Percentiles rank a stretch among this genome's conserved stretches.
These are phyloP conservation scores for Sebastes matsubarae DNA, from an alignment of 2,797 vertebrate species.

Conservation along the genomic window DNA sequence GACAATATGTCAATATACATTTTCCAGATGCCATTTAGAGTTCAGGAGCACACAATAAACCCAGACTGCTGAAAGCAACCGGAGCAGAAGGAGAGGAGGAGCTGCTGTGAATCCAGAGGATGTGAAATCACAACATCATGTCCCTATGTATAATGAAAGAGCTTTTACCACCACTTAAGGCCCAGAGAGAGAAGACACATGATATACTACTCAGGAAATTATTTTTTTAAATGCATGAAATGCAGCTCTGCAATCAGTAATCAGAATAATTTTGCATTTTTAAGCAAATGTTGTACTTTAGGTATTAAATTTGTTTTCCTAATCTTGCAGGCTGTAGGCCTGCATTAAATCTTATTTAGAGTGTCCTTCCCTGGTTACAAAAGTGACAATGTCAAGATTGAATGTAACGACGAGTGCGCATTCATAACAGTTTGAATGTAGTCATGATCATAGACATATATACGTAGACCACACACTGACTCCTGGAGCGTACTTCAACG, in stretches of 20 bases:
- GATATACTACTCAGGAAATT: neutral
- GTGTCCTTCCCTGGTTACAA: neutral
- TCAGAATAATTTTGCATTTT: neutral
- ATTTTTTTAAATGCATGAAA: neutral
- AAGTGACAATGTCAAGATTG: conserved; percentile 51
- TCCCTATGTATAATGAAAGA: neutral
- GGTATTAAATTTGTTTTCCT: neutral
- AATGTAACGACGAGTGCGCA: conserved; percentile 40
- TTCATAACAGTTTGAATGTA: conserved; percentile 72
- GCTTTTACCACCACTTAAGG: neutral
- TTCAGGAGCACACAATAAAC: neutral
- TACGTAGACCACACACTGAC: too few species aligned
- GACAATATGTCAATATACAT: conserved; percentile 59
- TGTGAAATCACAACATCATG: neutral
- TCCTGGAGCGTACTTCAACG: too few species aligned
- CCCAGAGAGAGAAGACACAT: neutral
- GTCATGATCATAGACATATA: conserved; percentile 29
- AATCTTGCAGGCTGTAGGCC: neutral
- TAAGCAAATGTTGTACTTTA: neutral
- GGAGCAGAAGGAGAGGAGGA: neutral
- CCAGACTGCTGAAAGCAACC: neutral
- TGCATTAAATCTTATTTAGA: neutral
- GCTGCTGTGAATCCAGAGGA: neutral
- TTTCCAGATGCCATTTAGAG: conserved; percentile 43
- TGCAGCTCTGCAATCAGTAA: neutral